Percentiles rank a stretch among this genome's conserved stretches.
Conservation (phyloP, 2,797 vertebrate species). For the Neopelma chrysocephalum region DNA sequence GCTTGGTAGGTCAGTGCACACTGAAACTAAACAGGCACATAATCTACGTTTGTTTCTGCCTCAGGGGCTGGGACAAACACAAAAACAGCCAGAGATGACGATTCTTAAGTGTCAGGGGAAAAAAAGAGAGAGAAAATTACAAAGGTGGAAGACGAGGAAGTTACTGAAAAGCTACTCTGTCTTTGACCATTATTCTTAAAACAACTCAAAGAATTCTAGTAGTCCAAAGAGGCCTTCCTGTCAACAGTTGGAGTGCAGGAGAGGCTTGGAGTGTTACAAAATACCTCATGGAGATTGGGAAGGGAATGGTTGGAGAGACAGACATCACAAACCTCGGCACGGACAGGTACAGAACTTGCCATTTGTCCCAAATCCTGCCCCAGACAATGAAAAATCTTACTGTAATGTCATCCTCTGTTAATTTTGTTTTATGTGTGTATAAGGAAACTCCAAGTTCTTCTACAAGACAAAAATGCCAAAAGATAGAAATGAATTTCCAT, state of each 20-base stretch:
- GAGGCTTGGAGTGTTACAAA: not conserved
- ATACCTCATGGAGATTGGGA: not conserved
- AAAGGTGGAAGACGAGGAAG: not conserved
- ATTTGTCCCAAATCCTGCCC: not conserved
- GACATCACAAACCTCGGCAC: not conserved
- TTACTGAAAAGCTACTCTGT: not conserved
- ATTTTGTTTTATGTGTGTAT: not conserved
- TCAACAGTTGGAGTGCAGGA: not conserved
- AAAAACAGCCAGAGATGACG: not conserved
- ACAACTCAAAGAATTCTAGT: not conserved
- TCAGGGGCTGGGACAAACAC: not conserved
- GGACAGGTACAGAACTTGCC: not conserved
- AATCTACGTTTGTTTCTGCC: not conserved
- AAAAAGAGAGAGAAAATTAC: not conserved
- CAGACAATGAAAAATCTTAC: not conserved
- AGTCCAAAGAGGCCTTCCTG: not conserved
- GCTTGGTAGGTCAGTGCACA: not conserved
- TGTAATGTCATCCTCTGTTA: not conserved
- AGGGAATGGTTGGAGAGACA: not conserved
- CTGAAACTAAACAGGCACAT: not conserved
- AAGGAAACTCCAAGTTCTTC: not conserved
- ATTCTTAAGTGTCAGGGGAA: not conserved
- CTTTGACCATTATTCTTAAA: not conserved
- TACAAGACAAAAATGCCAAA: not conserved
- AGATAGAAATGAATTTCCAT: accelerated